Percentiles rank a stretch among this genome's conserved stretches.
Evolutionary conservation across 2,888 invertebrate genomes (phyloP).

Genomic region (Phania funesta): DNA sequence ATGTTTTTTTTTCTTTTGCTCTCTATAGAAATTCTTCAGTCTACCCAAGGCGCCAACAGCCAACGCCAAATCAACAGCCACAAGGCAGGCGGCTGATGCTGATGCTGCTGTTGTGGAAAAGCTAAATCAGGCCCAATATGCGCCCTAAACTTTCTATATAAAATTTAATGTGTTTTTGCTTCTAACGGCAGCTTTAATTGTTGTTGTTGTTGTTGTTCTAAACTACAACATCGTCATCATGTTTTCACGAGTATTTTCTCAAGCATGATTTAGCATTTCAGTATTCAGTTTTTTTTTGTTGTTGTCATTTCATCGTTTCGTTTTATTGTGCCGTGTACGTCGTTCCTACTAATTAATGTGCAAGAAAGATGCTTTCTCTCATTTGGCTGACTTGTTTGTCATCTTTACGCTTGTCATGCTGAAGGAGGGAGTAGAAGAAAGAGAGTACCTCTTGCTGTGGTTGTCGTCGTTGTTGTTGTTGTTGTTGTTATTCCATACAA

Average conservation of each 20-base stretch:
- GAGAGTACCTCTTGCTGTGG: neutral
- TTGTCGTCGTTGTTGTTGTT: slow-evolving; percentile 22
- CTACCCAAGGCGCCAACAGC: slow-evolving; percentile 76
- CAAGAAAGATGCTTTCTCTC: slow-evolving; percentile 29
- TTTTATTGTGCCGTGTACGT: neutral
- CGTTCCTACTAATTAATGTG: slow-evolving; percentile 54
- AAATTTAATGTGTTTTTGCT: slow-evolving; percentile 20
- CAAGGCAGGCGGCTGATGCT: slow-evolving; percentile 39
- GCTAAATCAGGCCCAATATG: slow-evolving; percentile 72
- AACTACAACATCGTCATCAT: slow-evolving; percentile 43
- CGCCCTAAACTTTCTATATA: slow-evolving; percentile 66
- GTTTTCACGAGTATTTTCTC: slow-evolving; percentile 47
- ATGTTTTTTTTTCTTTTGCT: slow-evolving; percentile 28
- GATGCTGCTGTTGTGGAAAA: slow-evolving; percentile 68
- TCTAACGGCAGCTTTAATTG: slow-evolving; percentile 4
- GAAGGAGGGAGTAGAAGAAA: neutral
- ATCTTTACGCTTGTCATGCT: slow-evolving; percentile 22
- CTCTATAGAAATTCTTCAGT: slow-evolving; percentile 79
- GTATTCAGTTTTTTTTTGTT: slow-evolving; percentile 27
- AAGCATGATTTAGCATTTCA: slow-evolving; percentile 57
- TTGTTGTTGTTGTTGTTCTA: slow-evolving; percentile 53
- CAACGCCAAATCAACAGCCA: slow-evolving; percentile 47
- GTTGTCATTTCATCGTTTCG: too few species aligned
- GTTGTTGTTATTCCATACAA: slow-evolving; percentile 41
- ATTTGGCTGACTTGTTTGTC: slow-evolving; percentile 24